These are phyloP conservation scores for Anguilla pacifica DNA, from an alignment of 2,797 vertebrate genomes.

Conservation along the genomic window DNA sequence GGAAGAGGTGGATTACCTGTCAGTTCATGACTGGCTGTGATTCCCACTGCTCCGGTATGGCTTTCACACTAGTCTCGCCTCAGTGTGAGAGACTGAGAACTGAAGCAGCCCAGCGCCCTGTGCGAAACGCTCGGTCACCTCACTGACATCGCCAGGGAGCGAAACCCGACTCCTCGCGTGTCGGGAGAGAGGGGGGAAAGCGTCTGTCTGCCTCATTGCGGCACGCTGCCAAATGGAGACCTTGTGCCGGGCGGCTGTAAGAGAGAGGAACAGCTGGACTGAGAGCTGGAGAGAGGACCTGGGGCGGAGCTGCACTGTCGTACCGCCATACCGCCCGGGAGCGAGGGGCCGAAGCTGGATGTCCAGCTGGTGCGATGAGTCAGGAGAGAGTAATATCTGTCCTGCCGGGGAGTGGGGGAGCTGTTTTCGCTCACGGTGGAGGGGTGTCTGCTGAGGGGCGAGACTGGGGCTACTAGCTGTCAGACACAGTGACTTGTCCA, in stretches of 20 bases:
- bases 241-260: background rate
- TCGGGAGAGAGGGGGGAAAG: background rate
- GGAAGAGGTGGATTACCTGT: constrained; percentile 34
- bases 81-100: constrained; percentile 8
- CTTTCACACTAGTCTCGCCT: background rate
- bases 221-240: background rate
- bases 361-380: background rate
- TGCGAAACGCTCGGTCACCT: constrained; percentile 6
- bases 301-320: background rate
- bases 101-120: constrained; percentile 18
- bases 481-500: constrained; percentile 11
- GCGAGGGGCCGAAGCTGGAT: constrained; percentile 14
- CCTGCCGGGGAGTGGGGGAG: constrained; percentile 7
- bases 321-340: background rate
- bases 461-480: constrained; percentile 16
- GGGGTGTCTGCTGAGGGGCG: background rate
- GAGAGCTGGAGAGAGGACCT: background rate
- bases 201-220: background rate
- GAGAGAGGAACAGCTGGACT: background rate
- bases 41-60: background rate
- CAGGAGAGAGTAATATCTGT: constrained; percentile 18
- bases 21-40: background rate
- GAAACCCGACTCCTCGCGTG: background rate
- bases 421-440: background rate
- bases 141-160: background rate